phyloP scores from a whole-genome alignment of 1,140 invertebrate species.

The Sitophilus oryzae region DNA sequence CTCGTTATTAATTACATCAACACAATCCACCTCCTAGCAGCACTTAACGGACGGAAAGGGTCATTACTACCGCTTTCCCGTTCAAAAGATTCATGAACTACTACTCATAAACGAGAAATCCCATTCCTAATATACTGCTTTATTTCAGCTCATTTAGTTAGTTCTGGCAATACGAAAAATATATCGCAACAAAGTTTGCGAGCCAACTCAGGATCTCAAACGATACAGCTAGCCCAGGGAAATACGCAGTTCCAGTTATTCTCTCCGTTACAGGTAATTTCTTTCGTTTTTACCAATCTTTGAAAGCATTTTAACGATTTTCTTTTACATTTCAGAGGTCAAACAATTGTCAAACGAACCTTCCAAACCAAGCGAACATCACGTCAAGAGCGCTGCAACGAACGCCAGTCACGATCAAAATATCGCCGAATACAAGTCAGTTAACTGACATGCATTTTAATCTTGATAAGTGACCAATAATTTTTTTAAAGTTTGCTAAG shows the following conservation, averaged over 20 bases:
- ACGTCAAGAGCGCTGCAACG: slow-evolving; percentile 50
- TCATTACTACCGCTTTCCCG: too few relatives aligned
- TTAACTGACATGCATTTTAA: slow-evolving; percentile 38
- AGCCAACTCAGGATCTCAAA: slow-evolving; percentile 24
- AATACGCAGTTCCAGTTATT: slow-evolving; percentile 53
- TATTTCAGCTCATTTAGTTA: slow-evolving; percentile 56
- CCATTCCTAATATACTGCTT: too few relatives aligned
- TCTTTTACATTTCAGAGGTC: slow-evolving; percentile 40
- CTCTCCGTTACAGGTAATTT: slow-evolving; percentile 46
- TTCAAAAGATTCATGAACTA: too few relatives aligned
- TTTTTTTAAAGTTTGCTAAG: slow-evolving; percentile 10
- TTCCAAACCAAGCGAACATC: slow-evolving; percentile 44
- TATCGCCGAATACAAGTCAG: slow-evolving; percentile 57
- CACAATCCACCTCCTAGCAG: too few relatives aligned
- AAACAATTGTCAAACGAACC: slow-evolving; percentile 49
- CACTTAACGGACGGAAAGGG: too few relatives aligned
- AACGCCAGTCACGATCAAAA: slow-evolving; percentile 53
- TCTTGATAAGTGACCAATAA: slow-evolving; percentile 26
- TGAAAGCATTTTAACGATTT: background rate
- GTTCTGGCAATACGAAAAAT: slow-evolving; percentile 54
- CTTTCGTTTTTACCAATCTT: background rate
- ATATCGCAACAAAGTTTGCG: slow-evolving; percentile 57
- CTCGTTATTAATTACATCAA: too few relatives aligned
- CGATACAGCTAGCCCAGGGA: slow-evolving; percentile 38
- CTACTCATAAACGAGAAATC: too few relatives aligned